Evolutionary conservation across 2,888 invertebrate genomes (phyloP).

Genomic region (Zaprionus obscuricornis): DNA sequence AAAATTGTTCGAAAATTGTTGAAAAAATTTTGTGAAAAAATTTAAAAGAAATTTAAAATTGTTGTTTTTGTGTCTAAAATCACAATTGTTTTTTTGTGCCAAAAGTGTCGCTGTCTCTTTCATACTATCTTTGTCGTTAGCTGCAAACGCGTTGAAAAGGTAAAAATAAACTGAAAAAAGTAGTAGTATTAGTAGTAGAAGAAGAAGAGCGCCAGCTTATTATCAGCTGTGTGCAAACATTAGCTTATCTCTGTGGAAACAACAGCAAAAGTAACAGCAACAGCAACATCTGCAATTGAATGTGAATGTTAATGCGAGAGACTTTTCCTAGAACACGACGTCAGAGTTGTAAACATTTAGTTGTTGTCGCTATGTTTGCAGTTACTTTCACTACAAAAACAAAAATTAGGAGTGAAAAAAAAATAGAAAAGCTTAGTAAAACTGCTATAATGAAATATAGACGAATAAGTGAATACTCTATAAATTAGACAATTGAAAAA

Average conservation of each 20-base stretch:
- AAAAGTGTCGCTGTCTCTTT: conserved; percentile 16
- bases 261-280: conserved; percentile 10
- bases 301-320: conserved; percentile 41
- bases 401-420: conserved; percentile 24
- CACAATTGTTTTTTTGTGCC: conserved; percentile 31
- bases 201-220: conserved; percentile 48
- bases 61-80: conserved; percentile 6
- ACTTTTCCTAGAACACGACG: conserved; percentile 62
- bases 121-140: not conserved
- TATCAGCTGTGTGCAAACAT: conserved; percentile 46
- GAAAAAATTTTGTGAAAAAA: not conserved
- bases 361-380: conserved; percentile 54
- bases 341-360: conserved; percentile 48
- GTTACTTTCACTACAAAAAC: conserved; percentile 66
- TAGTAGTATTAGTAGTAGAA: too few relatives aligned
- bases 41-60: not conserved
- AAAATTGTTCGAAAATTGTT: conserved; percentile 10
- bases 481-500: not conserved
- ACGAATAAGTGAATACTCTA: not conserved
- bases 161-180: conserved; percentile 45
- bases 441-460: not conserved
- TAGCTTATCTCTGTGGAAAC: conserved; percentile 34
- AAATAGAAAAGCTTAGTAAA: conserved; percentile 25
- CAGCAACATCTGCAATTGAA: conserved; percentile 43
- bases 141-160: conserved; percentile 60